Base-by-base conservation (phyloP, 2,888 invertebrate species). In the Eristalinus aeneus region DNA sequence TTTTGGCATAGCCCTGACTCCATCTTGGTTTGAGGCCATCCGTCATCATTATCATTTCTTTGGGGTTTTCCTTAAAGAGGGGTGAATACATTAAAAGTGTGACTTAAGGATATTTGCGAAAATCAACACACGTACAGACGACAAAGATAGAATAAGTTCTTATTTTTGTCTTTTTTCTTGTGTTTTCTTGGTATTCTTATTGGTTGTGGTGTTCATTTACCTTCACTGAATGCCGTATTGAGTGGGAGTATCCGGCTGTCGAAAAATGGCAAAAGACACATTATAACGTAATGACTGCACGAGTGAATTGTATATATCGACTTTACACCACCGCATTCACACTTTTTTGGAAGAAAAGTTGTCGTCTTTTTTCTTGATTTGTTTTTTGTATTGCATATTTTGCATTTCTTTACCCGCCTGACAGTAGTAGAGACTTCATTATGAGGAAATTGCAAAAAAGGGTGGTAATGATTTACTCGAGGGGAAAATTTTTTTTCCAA, bases 21-120 rank as follows among this genome's bases (percentile, higher is more conserved):
- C 72, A 76, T 80, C 71, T 16, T 27, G 60, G 27, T 58, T 58
- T 22, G 20, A 36, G 53, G 54, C 69, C 81, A 77, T 81, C 80
- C 73, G 73, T 73, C 81, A 76, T 80, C 85, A 73, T 76, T 76
- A 64, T 67, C 46, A 34, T 67, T 72, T 22, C 67, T 54, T 86
- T 73, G 54, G 67, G 60, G 80, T 53, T 64, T 63, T 69, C 32
- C 2, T 36, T 56, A 56, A 23, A 22, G 77, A 81, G 67, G 86
- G 82, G 86, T 86, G 86, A 82, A 86, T 86, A 86, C 77, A 86
- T 86, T 86, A 77, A 86, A 74, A 77, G 77, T 85, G 75, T 58
- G 27, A 27, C 27, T 27, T 2, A 27, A 27, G 27, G 27, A 27
- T 5, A 27, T 27, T 27, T 27, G 27, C 27, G 27, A 27, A 27